phyloP scores from a whole-genome alignment of 35 echinoderm and acorn worm genomes.

The Acanthaster planci region DNA sequence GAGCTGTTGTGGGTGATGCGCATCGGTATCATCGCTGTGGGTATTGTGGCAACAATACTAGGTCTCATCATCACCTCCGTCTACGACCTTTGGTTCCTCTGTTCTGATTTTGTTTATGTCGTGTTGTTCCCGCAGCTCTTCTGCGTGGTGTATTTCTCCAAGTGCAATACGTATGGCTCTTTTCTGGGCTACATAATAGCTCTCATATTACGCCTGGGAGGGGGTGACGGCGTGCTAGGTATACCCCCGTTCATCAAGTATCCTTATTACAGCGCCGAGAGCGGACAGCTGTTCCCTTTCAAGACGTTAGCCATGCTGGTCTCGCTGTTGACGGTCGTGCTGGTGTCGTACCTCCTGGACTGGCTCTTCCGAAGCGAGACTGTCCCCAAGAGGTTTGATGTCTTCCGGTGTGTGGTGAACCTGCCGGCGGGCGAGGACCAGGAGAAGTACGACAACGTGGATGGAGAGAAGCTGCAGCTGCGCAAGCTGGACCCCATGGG shows the following conservation, averaged over 20 bases:
- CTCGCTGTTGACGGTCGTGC: slow-evolving; percentile 45
- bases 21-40: slow-evolving; percentile 68
- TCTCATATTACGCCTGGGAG: slow-evolving; percentile 74
- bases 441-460: slow-evolving; percentile 63
- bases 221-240: slow-evolving; percentile 62
- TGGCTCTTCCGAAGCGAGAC: slow-evolving; percentile 38
- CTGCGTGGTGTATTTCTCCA: slow-evolving; percentile 87
- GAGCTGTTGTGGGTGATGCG: slow-evolving; percentile 95
- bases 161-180: slow-evolving; percentile 93
- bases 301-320: slow-evolving; percentile 72
- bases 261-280: slow-evolving; percentile 64
- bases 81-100: slow-evolving; percentile 96
- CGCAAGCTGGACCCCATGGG: slow-evolving; percentile 68
- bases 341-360: slow-evolving; percentile 45
- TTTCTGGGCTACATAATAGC: slow-evolving; percentile 77
- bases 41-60: slow-evolving; percentile 63
- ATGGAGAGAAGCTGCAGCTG: slow-evolving; percentile 79
- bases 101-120: slow-evolving; percentile 97
- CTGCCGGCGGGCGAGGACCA: slow-evolving; percentile 30
- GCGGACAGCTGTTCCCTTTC: slow-evolving; percentile 82
- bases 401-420: slow-evolving; percentile 69
- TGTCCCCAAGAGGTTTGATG: slow-evolving; percentile 38
- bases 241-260: slow-evolving; percentile 80
- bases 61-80: slow-evolving; percentile 90
- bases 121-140: slow-evolving; percentile 96